Percentiles rank a stretch among this genome's conserved stretches.
These are phyloP conservation scores for Cynopterus brachyotis DNA, from an alignment of 2,113 vertebrate genomes.

Conservation along the genomic window DNA sequence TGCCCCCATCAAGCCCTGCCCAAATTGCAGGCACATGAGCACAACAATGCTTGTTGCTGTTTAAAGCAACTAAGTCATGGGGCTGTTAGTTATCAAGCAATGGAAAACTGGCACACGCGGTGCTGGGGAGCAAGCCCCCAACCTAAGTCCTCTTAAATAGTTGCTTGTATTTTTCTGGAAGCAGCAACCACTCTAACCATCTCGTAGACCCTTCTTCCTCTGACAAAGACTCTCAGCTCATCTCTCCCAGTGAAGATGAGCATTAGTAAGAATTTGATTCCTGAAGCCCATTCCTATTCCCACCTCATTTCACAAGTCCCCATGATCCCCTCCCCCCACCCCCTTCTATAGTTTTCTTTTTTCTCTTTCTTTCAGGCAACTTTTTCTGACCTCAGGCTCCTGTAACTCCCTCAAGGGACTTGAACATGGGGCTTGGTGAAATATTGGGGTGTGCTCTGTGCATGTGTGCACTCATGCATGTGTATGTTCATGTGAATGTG, in stretches of 20 bases:
- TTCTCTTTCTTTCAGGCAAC: neutral
- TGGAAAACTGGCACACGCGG: neutral
- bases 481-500: fast-evolving
- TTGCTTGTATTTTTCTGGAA: neutral
- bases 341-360: neutral
- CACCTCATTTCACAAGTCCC: neutral
- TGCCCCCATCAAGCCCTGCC: neutral
- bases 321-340: too few relatives aligned
- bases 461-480: too few relatives aligned
- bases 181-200: neutral
- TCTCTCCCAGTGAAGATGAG: neutral
- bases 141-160: neutral
- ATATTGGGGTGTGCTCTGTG: neutral
- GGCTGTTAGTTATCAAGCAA: neutral
- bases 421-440: fast-evolving
- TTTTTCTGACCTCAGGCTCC: neutral
- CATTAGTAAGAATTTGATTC: neutral
- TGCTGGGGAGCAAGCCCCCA: neutral
- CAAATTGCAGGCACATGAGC: fast-evolving
- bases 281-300: neutral
- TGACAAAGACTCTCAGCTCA: neutral
- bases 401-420: neutral
- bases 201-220: neutral
- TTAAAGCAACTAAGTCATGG: neutral
- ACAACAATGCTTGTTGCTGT: neutral